Evolutionary conservation across 1,140 invertebrate species (phyloP), one percentile per base, ranked within the genome.

Genomic region (Drosophila ogumai): DNA sequence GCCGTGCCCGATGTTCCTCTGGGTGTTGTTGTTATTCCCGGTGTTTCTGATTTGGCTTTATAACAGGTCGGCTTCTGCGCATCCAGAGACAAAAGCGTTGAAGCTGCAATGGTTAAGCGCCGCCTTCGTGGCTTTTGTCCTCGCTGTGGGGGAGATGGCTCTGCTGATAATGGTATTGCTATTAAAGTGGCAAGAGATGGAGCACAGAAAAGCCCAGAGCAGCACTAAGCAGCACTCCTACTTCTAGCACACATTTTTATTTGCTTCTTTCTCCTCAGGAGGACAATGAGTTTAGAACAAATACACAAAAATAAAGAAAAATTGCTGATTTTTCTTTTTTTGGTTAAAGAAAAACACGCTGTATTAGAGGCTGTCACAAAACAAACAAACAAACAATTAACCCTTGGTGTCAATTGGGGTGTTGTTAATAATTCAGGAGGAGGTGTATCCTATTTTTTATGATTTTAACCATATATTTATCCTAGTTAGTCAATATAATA

Each of bases 321-420:
- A 61, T 57, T 31, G n/a, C 17, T 69, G 43, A 17, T 72, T 40
- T 72, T 59, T 19, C 12, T 50, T 22, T 19, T 17, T 50, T 31
- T 31, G 15, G 31, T 34, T 28, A n/a, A 40, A 57, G 47, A 36
- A 22, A 49, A 73, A 49, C 40, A 65, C 25, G 47, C 25, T 47
- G 64, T 36, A 67, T 75, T 71, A 72, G 57, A 64, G 50, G 19
- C 56, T 52, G 64, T 17, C 66, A 28, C 13, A 75, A 54, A 76
- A 66, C 7, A 54, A 52, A 52, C 17, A 63, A 82, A 74, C 72
- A 71, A 90, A 74, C 41, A 56, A 58, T 90, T 90, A 87, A 87
- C 72, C 73, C 75, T 25, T 58, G 46, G 22, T 52, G 56, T 22
- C 38, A 49, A 61, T 10, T 31, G 31, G 46, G 44, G 38, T 49